Conservation (phyloP, 2,113 vertebrate species). For the Zosterops pallidus region DNA sequence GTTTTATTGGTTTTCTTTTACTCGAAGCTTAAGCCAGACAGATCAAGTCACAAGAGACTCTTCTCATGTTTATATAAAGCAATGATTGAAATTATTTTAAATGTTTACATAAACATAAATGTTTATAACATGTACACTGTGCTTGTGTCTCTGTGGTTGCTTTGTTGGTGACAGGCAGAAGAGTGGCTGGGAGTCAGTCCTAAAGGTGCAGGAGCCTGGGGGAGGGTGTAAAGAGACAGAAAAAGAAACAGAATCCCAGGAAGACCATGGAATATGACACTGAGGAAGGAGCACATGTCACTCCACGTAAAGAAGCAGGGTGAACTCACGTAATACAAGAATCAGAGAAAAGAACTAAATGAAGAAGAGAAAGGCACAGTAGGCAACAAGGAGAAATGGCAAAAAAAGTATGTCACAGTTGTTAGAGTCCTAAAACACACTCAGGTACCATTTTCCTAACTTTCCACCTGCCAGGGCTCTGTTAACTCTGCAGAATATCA, state of each 20-base stretch:
- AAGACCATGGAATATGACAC: not conserved
- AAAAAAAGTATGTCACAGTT: not conserved
- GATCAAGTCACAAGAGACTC: not conserved
- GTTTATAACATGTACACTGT: not conserved
- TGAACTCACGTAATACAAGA: not conserved
- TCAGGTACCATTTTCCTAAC: not conserved
- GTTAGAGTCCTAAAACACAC: not conserved
- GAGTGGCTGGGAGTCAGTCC: not conserved
- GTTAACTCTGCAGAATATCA: not conserved
- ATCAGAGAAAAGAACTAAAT: not conserved
- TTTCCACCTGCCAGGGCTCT: not conserved
- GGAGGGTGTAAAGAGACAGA: not conserved
- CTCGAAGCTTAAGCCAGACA: not conserved
- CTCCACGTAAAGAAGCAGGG: not conserved
- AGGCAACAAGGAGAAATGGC: not conserved
- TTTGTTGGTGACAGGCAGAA: not conserved
- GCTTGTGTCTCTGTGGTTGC: not conserved
- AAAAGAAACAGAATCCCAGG: not conserved
- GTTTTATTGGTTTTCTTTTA: not conserved
- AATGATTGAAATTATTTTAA: not conserved
- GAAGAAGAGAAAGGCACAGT: not conserved
- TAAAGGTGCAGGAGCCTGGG: not conserved
- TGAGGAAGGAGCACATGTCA: not conserved
- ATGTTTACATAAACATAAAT: not conserved
- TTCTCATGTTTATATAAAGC: not conserved